Evolutionary conservation across 1,140 invertebrate species (phyloP).

Genomic region (Aphidius ervi): DNA sequence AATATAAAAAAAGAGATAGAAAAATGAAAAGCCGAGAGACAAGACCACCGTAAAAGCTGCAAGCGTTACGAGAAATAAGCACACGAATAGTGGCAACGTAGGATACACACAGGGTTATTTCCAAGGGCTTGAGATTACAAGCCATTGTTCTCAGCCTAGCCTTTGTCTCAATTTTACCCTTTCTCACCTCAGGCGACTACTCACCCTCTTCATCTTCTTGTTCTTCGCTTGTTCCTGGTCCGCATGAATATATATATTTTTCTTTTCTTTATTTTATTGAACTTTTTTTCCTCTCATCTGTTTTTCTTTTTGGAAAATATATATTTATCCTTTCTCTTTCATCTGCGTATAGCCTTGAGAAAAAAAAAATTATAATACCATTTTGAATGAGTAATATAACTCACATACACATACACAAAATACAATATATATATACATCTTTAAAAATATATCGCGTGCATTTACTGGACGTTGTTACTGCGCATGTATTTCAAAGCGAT

Average conservation of each 20-base stretch:
- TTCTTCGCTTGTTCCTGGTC: neutral
- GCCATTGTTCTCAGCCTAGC: constrained; percentile 44
- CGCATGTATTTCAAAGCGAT: neutral
- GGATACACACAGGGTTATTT: constrained; percentile 40
- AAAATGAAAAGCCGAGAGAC: neutral
- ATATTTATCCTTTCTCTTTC: too few relatives aligned
- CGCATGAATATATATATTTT: constrained; percentile 7
- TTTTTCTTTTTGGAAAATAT: too few relatives aligned
- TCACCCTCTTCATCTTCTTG: constrained; percentile 20
- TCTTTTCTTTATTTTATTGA: constrained; percentile 8
- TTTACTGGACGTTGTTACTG: too few relatives aligned
- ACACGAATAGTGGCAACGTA: constrained; percentile 7
- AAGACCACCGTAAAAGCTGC: constrained; percentile 11
- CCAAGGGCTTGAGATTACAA: constrained; percentile 52
- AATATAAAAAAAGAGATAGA: too few relatives aligned
- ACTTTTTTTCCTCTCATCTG: neutral
- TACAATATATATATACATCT: too few relatives aligned
- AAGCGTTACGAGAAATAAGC: constrained; percentile 4
- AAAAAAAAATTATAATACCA: too few relatives aligned
- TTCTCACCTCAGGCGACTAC: constrained; percentile 29
- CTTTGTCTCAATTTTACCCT: constrained; percentile 47
- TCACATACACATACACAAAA: too few relatives aligned
- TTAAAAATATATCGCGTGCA: too few relatives aligned
- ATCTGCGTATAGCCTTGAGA: too few relatives aligned
- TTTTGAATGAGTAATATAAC: too few relatives aligned